These are phyloP conservation scores for Neelides sp. DNA, from an alignment of 1,140 invertebrate species.

Conservation along the genomic window DNA sequence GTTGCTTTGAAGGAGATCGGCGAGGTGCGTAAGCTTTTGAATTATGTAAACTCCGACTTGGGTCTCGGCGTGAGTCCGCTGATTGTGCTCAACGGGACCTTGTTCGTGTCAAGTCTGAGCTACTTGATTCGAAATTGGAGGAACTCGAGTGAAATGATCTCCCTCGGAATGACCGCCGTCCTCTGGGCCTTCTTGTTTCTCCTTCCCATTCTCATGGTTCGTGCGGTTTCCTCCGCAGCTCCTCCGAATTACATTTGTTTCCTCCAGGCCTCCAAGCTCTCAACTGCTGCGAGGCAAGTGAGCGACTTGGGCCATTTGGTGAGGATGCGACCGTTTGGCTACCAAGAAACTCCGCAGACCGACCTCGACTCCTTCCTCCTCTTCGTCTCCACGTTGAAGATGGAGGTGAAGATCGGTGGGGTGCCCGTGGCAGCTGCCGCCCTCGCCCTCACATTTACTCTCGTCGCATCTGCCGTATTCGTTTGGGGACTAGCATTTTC, in stretches of 20 bases:
- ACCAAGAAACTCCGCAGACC: slow-evolving; percentile 55
- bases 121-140: slow-evolving; percentile 50
- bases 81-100: slow-evolving; percentile 56
- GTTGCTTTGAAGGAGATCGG: slow-evolving; percentile 46
- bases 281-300: slow-evolving; percentile 54
- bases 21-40: slow-evolving; percentile 58
- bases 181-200: slow-evolving; percentile 54
- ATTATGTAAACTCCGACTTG: slow-evolving; percentile 58
- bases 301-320: slow-evolving; percentile 60
- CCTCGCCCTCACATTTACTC: too few relatives aligned
- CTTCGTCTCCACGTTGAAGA: slow-evolving; percentile 57
- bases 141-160: slow-evolving; percentile 46
- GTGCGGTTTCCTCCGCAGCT: background rate
- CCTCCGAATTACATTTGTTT: slow-evolving; percentile 16
- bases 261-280: slow-evolving; percentile 60
- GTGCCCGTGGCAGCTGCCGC: too few relatives aligned
- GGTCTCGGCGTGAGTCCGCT: slow-evolving; percentile 59
- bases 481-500: too few relatives aligned
- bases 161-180: slow-evolving; percentile 43
- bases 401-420: slow-evolving; percentile 59
- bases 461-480: too few relatives aligned
- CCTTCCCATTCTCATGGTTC: slow-evolving; percentile 48
- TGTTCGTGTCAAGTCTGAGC: slow-evolving; percentile 51
- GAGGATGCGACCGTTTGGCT: slow-evolving; percentile 59
- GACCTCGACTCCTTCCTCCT: slow-evolving; percentile 63